Conservation (phyloP, 2,113 vertebrate species). For the Ancistrus triradiatus region DNA sequence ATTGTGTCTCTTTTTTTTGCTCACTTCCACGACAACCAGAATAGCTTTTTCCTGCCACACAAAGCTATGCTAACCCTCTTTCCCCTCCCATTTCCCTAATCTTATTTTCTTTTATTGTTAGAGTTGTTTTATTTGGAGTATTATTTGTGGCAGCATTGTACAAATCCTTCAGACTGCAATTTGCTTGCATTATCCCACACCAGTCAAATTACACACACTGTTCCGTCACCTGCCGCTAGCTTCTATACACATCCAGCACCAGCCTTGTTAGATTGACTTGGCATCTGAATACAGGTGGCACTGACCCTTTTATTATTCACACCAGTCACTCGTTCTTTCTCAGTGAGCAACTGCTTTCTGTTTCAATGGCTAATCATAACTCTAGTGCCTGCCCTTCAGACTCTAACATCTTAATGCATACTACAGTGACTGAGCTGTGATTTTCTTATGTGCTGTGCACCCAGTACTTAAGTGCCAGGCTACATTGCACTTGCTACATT, state of each 20-base stretch:
- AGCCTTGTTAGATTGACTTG: background rate
- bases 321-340: slow-evolving; percentile 12
- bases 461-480: slow-evolving; percentile 33
- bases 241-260: background rate
- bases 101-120: background rate
- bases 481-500: no score
- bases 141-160: slow-evolving; percentile 10
- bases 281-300: slow-evolving; percentile 2
- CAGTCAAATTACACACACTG: slow-evolving; percentile 22
- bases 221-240: slow-evolving; percentile 16
- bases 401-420: slow-evolving; percentile 31
- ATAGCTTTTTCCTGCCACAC: background rate
- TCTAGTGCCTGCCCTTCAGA: slow-evolving; percentile 33
- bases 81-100: background rate
- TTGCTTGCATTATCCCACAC: slow-evolving; percentile 30
- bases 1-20: no score
- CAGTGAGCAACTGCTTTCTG: slow-evolving; percentile 32
- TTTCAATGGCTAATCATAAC: slow-evolving; percentile 46
- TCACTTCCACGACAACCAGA: background rate
- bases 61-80: no score
- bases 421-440: slow-evolving; percentile 34
- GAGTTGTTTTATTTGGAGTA: background rate
- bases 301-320: slow-evolving; percentile 33
- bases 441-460: slow-evolving; percentile 39
- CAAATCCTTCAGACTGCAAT: no score